phyloP scores from a whole-genome alignment of 2,888 invertebrate genomes.

The Azorinus chamasolen region DNA sequence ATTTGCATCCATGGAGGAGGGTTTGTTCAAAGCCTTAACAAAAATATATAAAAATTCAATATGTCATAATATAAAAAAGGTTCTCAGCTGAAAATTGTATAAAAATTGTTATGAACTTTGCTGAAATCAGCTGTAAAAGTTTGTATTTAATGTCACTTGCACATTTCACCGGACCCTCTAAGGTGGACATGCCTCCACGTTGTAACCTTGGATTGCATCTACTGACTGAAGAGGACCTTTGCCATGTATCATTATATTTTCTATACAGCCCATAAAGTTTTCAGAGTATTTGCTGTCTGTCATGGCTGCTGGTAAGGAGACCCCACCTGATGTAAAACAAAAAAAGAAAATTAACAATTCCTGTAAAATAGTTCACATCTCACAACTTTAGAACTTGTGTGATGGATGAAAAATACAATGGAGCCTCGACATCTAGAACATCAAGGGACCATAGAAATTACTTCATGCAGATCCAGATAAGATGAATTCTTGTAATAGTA shows the following conservation, averaged over 20 bases:
- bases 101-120: too few relatives aligned
- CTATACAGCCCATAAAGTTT: constrained; percentile 81
- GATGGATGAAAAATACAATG: too few relatives aligned
- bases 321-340: constrained; percentile 78
- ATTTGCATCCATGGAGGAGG: too few relatives aligned
- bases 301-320: constrained; percentile 73
- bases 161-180: neutral
- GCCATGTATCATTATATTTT: constrained; percentile 70
- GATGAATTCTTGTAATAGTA: too few relatives aligned
- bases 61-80: constrained; percentile 12
- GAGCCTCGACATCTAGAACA: too few relatives aligned
- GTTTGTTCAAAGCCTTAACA: neutral
- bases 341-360: neutral
- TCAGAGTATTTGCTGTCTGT: constrained; percentile 71
- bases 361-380: too few relatives aligned
- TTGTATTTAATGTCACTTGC: too few relatives aligned
- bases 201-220: constrained; percentile 73
- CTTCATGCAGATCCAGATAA: too few relatives aligned
- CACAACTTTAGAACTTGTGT: too few relatives aligned
- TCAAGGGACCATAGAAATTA: too few relatives aligned
- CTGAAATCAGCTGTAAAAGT: too few relatives aligned
- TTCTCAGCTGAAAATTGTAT: constrained; percentile 2
- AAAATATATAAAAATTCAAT: constrained; percentile 24
- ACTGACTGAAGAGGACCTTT: constrained; percentile 65
- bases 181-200: constrained; percentile 64